Percentiles rank a stretch among this genome's conserved stretches.
Evolutionary conservation across 1,140 invertebrate genomes (phyloP).

Genomic region (Platyura marginata): DNA sequence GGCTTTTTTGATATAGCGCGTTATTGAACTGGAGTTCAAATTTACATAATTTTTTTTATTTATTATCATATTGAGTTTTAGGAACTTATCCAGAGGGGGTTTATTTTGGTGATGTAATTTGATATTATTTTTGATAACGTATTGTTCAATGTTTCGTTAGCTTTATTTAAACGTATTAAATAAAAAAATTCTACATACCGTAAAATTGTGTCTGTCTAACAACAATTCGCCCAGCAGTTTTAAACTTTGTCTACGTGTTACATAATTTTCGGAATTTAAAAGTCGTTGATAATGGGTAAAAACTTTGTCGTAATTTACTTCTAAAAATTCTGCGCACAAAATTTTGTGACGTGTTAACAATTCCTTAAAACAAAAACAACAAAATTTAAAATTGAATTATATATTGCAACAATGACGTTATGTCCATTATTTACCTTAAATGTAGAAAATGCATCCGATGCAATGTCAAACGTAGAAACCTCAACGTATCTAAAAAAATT

Average conservation of each 20-base stretch:
- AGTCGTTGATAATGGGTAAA: slow-evolving; percentile 93
- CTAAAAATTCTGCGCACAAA: slow-evolving; percentile 94
- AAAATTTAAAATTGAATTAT: background rate
- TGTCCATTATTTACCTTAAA: slow-evolving; percentile 65
- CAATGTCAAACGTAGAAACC: slow-evolving; percentile 99
- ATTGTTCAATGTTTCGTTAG: too few species aligned
- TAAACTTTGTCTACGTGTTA: slow-evolving; percentile 89
- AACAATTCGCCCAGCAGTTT: slow-evolving; percentile 94
- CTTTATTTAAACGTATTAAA: too few species aligned
- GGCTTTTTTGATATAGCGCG: too few species aligned
- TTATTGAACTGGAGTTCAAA: too few species aligned
- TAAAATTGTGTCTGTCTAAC: slow-evolving; percentile 97
- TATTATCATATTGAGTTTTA: too few species aligned
- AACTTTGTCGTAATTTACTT: slow-evolving; percentile 96
- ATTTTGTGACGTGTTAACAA: slow-evolving; percentile 96
- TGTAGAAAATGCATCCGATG: slow-evolving; percentile 99
- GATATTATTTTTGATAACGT: too few species aligned
- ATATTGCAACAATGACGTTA: background rate
- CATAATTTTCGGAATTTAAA: slow-evolving; percentile 97
- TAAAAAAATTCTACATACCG: slow-evolving; percentile 53
- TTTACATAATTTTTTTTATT: too few species aligned
- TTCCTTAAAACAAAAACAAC: slow-evolving; percentile 50
- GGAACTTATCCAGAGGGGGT: too few species aligned
- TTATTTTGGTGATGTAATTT: too few species aligned
- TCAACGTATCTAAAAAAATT: slow-evolving; percentile 99